Conservation (phyloP, 2,113 vertebrate species). For the Nothocercus julius region DNA sequence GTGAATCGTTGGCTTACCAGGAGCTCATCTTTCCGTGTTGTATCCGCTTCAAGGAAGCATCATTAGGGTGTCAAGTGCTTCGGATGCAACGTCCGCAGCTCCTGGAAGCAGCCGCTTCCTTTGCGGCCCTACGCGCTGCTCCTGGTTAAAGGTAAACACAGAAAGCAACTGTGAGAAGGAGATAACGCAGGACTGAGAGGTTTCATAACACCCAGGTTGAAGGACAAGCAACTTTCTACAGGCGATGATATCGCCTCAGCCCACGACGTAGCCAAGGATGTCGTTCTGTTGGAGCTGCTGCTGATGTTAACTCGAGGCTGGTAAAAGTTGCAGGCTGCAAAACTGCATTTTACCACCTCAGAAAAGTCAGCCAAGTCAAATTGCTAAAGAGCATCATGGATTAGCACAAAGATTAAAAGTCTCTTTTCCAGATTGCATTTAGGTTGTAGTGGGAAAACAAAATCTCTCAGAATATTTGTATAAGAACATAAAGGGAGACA, state of each 20-base stretch:
- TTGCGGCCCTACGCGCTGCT: neutral
- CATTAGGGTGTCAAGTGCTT: slow-evolving; percentile 16
- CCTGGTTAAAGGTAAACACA: neutral
- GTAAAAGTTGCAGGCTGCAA: neutral
- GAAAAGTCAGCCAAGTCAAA: neutral
- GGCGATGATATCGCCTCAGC: neutral
- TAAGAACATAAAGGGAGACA: neutral
- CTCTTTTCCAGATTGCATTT: neutral
- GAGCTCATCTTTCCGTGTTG: neutral
- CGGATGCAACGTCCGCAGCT: neutral
- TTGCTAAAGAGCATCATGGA: neutral
- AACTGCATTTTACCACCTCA: neutral
- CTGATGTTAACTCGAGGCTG: neutral
- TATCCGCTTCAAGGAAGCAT: slow-evolving; percentile 33
- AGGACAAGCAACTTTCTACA: neutral
- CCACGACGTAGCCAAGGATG: accelerated
- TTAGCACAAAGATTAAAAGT: neutral
- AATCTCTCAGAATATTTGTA: accelerated
- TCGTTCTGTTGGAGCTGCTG: neutral
- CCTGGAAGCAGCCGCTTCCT: slow-evolving; percentile 37
- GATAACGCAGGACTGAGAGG: neutral
- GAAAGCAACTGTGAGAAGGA: neutral
- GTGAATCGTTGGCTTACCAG: neutral
- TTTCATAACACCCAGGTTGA: neutral
- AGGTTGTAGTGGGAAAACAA: neutral